Conservation (phyloP, 2,888 invertebrate genomes). For the Zaprionus obscuricornis region DNA sequence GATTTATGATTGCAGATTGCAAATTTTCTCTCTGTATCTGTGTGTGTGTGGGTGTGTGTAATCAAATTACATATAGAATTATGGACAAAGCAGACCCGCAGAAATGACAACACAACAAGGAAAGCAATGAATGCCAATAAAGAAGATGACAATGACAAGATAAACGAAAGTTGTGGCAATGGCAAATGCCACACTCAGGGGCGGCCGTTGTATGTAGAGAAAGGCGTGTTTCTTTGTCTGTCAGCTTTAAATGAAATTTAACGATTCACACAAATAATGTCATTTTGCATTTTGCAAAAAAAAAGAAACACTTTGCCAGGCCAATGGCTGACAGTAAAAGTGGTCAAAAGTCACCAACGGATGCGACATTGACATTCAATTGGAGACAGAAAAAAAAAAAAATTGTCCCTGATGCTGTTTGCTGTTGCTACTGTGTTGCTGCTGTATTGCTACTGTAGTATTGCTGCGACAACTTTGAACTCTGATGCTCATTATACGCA, state of each 20-base stretch:
- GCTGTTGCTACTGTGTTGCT: no score
- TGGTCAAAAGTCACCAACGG: constrained; percentile 54
- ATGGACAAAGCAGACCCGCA: constrained; percentile 61
- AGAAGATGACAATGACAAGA: constrained; percentile 66
- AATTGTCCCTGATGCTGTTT: constrained; percentile 16
- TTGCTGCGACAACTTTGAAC: constrained; percentile 12
- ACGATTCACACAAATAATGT: constrained; percentile 73
- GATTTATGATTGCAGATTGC: constrained; percentile 38
- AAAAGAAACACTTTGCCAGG: constrained; percentile 63
- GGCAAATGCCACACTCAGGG: neutral
- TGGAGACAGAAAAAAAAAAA: constrained; percentile 15
- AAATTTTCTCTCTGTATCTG: constrained; percentile 19
- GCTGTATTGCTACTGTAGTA: no score
- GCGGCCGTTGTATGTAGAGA: neutral
- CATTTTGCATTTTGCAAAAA: constrained; percentile 76
- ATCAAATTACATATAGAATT: constrained; percentile 69
- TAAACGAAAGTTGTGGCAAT: constrained; percentile 54
- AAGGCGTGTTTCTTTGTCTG: constrained; percentile 14
- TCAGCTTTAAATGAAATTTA: constrained; percentile 74
- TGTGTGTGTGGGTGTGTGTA: constrained; percentile 38
- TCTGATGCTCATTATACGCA: constrained; percentile 69
- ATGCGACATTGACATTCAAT: constrained; percentile 65
- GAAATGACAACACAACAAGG: constrained; percentile 28
- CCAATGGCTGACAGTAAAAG: constrained; percentile 25
- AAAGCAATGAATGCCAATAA: constrained; percentile 60